Conservation (phyloP, 2,888 invertebrate genomes). For the Netelia virgata region DNA sequence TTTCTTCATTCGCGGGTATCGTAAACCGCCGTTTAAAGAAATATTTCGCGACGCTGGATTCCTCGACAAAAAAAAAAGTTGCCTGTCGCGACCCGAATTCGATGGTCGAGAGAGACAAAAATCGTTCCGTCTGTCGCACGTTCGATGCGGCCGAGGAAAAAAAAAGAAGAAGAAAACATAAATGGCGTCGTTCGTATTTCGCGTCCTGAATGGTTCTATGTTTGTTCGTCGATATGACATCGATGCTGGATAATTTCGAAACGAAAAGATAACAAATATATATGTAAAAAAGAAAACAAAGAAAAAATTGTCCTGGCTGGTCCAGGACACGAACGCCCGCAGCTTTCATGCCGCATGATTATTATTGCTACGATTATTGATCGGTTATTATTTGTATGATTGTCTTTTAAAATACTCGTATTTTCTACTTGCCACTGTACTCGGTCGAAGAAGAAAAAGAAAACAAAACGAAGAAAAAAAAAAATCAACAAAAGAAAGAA, state of each 20-base stretch:
- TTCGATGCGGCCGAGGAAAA: neutral
- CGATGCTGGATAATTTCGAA: constrained; percentile 40
- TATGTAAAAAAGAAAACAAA: constrained; percentile 14
- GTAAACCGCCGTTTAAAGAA: neutral
- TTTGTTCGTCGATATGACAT: constrained; percentile 45
- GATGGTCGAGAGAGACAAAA: neutral
- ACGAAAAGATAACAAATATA: neutral
- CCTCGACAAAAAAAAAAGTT: neutral
- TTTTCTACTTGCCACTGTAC: constrained; percentile 58
- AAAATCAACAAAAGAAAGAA: too few species aligned
- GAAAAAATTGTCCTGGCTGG: constrained; percentile 69
- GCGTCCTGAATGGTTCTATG: constrained; percentile 17
- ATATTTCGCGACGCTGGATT: constrained; percentile 18
- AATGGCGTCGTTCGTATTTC: neutral
- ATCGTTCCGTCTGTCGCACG: neutral
- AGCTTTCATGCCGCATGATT: constrained; percentile 17
- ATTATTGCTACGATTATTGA: constrained; percentile 32
- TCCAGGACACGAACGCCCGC: constrained; percentile 58
- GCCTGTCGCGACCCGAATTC: neutral
- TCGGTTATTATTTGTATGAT: constrained; percentile 19
- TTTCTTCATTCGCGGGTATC: constrained; percentile 24
- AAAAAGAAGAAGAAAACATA: neutral
- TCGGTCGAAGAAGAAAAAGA: constrained; percentile 19
- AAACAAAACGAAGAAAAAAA: neutral
- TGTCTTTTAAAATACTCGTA: constrained; percentile 47